Conservation (phyloP, 2,113 vertebrate genomes). For the Ochotona princeps region DNA sequence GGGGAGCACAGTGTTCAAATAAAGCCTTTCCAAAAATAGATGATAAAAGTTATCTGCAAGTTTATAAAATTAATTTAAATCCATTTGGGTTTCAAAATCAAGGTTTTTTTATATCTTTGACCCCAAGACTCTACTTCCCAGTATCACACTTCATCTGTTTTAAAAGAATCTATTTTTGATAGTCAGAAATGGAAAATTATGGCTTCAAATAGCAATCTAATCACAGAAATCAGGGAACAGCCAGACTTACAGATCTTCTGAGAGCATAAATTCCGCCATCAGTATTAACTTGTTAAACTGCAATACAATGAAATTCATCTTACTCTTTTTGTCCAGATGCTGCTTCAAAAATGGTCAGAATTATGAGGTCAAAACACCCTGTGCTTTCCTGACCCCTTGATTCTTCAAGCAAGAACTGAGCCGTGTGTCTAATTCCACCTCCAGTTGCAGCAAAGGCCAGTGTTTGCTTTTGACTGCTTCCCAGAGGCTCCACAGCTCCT, state of each 20-base stretch:
- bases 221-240: neutral
- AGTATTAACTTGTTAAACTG: neutral
- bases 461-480: neutral
- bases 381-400: neutral
- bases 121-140: neutral
- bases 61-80: conserved; percentile 36
- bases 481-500: neutral
- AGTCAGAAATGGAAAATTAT: conserved; percentile 44
- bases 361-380: neutral
- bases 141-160: conserved; percentile 17
- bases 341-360: neutral
- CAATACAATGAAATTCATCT: neutral
- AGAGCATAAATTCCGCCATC: neutral
- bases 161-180: conserved; percentile 41
- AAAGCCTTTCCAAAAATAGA: conserved; percentile 18
- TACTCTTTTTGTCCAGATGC: neutral
- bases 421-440: neutral
- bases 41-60: conserved; percentile 20
- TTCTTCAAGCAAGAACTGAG: neutral
- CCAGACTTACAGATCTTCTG: neutral
- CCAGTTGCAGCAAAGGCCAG: neutral
- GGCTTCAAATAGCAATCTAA: conserved; percentile 35
- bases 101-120: conserved; percentile 47
- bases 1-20: neutral
- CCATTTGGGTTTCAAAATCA: conserved; percentile 22